phyloP scores from a whole-genome alignment of 30 jellyfish, hydroid and myxozoan species.

The Aurelia aurita region DNA sequence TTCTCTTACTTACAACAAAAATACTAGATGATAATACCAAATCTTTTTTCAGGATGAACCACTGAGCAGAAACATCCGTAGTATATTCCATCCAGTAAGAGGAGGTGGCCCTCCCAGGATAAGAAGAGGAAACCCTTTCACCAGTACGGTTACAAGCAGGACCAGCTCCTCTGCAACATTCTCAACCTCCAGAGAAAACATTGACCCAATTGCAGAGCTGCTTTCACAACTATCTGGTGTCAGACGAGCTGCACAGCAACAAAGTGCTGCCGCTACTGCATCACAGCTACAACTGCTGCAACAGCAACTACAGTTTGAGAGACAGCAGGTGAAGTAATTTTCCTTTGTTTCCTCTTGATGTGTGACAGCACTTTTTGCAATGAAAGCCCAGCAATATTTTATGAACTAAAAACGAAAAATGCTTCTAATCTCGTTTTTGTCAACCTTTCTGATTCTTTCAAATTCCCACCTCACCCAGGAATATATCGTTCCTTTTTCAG shows the following conservation, averaged over 20 bases:
- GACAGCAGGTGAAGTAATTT: constrained; percentile 85
- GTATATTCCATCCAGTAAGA: constrained; percentile 92
- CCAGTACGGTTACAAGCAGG: constrained; percentile 69
- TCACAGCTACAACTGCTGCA: constrained; percentile 94
- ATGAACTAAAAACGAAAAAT: no score
- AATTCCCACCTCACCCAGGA: no score
- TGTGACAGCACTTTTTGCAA: no score
- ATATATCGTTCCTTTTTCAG: no score
- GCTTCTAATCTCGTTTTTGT: no score
- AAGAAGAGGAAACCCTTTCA: constrained; percentile 81
- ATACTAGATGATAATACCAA: no score
- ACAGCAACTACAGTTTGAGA: constrained; percentile 94
- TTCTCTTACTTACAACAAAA: no score
- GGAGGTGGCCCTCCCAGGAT: constrained; percentile 92
- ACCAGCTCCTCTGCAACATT: constrained; percentile 78
- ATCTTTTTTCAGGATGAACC: constrained; percentile 83
- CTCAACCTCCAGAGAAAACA: constrained; percentile 92
- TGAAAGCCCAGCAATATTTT: no score
- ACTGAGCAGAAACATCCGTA: constrained; percentile 88
- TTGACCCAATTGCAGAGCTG: constrained; percentile 98
- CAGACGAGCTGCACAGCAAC: constrained; percentile 98
- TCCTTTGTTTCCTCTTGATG: not conserved
- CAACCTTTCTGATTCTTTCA: no score
- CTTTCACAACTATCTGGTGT: constrained; percentile 97
- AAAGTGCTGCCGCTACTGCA: constrained; percentile 93